Conservation (phyloP, 2,113 vertebrate genomes). For the Bungarus multicinctus region DNA sequence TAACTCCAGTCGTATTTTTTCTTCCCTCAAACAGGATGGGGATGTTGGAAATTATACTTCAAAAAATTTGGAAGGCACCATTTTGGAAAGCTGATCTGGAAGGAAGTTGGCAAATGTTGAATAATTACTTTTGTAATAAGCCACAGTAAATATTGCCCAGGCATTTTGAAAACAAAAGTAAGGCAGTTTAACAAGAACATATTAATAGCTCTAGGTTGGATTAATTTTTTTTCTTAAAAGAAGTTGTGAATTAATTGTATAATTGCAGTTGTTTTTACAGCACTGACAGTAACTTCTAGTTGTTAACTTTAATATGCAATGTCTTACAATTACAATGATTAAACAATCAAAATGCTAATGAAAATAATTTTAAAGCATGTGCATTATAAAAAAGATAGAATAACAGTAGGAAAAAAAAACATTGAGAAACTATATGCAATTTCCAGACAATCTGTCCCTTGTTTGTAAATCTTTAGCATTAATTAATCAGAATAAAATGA, state of each 20-base stretch:
- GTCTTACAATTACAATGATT: background rate
- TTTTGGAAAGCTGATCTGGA: background rate
- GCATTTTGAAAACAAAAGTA: background rate
- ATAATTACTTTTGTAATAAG: background rate
- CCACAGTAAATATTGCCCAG: background rate
- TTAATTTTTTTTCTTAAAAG: background rate
- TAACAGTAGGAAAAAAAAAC: background rate
- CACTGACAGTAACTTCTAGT: background rate
- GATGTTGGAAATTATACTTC: background rate
- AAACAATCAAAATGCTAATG: background rate
- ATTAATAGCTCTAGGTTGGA: background rate
- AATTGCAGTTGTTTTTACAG: background rate
- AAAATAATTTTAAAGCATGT: background rate
- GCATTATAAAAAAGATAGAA: background rate
- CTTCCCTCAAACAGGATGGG: background rate
- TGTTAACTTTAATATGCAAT: background rate
- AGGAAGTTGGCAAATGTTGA: background rate
- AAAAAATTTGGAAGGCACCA: background rate
- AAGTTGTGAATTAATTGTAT: background rate
- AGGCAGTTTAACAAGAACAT: background rate
- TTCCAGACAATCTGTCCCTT: conserved; percentile 33
- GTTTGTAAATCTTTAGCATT: background rate
- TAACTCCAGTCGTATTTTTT: background rate
- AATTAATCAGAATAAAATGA: conserved; percentile 51
- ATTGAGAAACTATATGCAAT: conserved; percentile 1